These are phyloP conservation scores for Petrolisthes manimaculis DNA, from an alignment of 2,888 invertebrate genomes.

Conservation along the genomic window DNA sequence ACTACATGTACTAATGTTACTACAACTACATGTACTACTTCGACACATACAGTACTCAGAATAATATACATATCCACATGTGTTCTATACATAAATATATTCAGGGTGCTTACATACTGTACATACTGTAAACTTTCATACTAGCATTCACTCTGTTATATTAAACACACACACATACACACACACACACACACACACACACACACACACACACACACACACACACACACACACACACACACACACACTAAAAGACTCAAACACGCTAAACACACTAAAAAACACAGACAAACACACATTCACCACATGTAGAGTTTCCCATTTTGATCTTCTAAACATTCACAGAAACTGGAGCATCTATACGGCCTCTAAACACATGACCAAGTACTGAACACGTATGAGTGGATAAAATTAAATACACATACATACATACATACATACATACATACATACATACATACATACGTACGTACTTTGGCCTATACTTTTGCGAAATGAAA, in stretches of 20 bases:
- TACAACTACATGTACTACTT: no score
- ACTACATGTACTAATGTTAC: no score
- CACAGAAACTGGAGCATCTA: neutral
- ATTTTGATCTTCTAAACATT: neutral
- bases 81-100: no score
- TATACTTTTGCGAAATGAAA: neutral
- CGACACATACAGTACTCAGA: no score
- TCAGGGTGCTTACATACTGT: neutral
- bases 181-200: constrained; percentile 12
- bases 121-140: neutral
- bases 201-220: constrained; percentile 17
- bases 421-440: no score
- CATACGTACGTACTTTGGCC: neutral
- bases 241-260: neutral
- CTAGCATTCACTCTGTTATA: constrained; percentile 20
- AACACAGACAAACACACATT: neutral
- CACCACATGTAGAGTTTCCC: neutral
- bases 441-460: no score
- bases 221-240: constrained; percentile 13
- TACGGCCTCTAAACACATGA: no score
- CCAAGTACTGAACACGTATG: no score
- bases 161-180: constrained; percentile 24
- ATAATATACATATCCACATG: no score
- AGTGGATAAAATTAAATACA: neutral
- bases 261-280: no score